These are phyloP conservation scores for Silurus glanis DNA, from an alignment of 2,113 vertebrate species.

Conservation along the genomic window DNA sequence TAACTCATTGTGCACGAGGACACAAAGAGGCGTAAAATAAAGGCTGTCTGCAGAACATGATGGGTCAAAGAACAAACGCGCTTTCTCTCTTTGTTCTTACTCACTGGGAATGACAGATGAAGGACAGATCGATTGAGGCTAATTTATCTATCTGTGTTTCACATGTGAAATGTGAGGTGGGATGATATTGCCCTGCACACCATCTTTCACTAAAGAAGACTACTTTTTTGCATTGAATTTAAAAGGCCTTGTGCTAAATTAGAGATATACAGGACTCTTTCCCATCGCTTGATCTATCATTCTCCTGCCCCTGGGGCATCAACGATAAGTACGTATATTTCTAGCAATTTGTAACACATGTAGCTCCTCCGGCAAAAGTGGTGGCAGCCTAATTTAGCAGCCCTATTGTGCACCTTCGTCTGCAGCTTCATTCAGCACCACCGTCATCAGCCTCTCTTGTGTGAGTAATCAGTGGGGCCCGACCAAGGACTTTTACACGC, in stretches of 20 bases:
- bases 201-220: background rate
- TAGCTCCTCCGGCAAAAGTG: background rate
- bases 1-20: slow-evolving; percentile 13
- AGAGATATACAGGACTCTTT: background rate
- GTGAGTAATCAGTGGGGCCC: slow-evolving; percentile 39
- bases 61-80: background rate
- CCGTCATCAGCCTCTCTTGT: slow-evolving; percentile 48
- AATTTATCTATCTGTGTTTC: background rate
- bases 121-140: background rate
- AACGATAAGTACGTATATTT: background rate
- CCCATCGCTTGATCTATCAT: background rate
- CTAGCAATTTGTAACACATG: background rate
- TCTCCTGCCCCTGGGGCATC: background rate
- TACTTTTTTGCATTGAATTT: background rate
- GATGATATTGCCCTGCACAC: background rate
- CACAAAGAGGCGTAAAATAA: background rate
- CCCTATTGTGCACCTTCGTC: slow-evolving; percentile 13
- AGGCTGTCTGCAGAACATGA: slow-evolving; percentile 10
- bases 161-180: background rate
- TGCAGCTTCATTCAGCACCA: slow-evolving; percentile 4
- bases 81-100: background rate
- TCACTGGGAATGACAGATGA: background rate
- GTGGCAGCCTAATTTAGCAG: slow-evolving; percentile 13
- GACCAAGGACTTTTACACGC: background rate
- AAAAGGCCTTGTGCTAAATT: background rate